Base-by-base conservation (phyloP, 2,888 invertebrate genomes). In the Seira sanloemensis region DNA sequence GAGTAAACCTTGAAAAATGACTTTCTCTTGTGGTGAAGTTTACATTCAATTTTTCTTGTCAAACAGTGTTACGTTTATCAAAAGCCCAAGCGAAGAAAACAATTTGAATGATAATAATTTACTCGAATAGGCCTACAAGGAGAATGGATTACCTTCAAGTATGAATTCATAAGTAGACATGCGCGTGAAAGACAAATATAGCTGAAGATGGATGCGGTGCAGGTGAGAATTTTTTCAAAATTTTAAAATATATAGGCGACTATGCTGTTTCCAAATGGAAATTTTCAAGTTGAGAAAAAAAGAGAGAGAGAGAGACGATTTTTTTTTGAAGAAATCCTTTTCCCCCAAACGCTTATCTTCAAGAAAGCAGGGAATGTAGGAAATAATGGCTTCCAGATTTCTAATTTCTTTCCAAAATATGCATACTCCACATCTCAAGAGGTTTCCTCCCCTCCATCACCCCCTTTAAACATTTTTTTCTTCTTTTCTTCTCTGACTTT, bases 401-500 rank as follows among this genome's bases (percentile, higher is more conserved):
- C 50, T 18, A 50, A 2, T 18, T 50, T 18, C 12, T 50, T 50
- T 50, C 16, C 50, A 50, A 50, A 50, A 50, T 2, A n/a, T 50
- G n/a, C n/a, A n/a, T n/a, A n/a, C n/a, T n/a, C n/a, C 1, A 50
- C 2, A 50, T 50, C n/a, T 50, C 50, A 18, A 7, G n/a, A 50
- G n/a, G n/a, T 18, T 2, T 12, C 37, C n/a, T 16, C 50, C 50
- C 50, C 50, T 50, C 37, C 12, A 37, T 12, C 5, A 37, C 37
- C 37, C 12, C 68, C 68, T 16, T 27, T 74, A 81, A 67, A 54
- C 74, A 62, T 5, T 12, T 7, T 21, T 27, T 62, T 27, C 54
- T 72, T 72, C 26, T 25, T 4, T 66, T 18, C 9, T 5, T 2
- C 58, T 50, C 58, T 72, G 72, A 72, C 72, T 54, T 74, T 78